phyloP scores from a whole-genome alignment of 2,888 invertebrate species.

The Lasioglossum villosulum region DNA sequence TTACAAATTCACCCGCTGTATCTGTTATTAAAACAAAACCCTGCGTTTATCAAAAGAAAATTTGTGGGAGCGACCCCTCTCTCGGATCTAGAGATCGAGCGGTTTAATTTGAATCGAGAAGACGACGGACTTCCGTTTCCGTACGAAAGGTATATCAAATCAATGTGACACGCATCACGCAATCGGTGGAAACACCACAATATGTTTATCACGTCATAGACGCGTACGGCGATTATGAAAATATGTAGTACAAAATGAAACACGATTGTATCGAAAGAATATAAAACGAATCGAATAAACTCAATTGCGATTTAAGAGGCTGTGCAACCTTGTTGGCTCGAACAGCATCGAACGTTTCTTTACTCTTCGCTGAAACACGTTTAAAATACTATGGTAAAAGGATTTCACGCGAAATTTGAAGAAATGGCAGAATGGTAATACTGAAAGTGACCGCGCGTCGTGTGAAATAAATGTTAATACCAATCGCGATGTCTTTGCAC shows the following conservation, averaged over 20 bases:
- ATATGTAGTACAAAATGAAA: slow-evolving; percentile 62
- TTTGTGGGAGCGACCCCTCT: neutral
- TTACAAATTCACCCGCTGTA: slow-evolving; percentile 67
- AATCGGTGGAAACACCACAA: slow-evolving; percentile 30
- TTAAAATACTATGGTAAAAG: neutral
- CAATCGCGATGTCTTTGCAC: too few species aligned
- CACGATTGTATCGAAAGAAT: slow-evolving; percentile 53
- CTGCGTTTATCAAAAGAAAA: slow-evolving; percentile 37
- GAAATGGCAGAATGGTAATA: too few species aligned
- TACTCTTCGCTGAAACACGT: neutral
- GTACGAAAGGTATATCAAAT: neutral
- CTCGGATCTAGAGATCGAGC: slow-evolving; percentile 18
- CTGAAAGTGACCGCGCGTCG: too few species aligned
- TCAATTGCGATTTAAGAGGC: slow-evolving; percentile 35
- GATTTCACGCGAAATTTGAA: neutral
- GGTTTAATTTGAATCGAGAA: neutral
- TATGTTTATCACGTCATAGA: slow-evolving; percentile 59
- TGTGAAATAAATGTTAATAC: too few species aligned
- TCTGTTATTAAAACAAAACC: slow-evolving; percentile 60
- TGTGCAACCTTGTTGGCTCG: slow-evolving; percentile 1
- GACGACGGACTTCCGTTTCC: neutral
- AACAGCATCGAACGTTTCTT: neutral
- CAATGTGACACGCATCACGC: slow-evolving; percentile 22
- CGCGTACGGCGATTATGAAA: slow-evolving; percentile 41
- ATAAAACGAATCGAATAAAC: slow-evolving; percentile 50